Percentiles rank a stretch among this genome's conserved stretches.
phyloP scores from a whole-genome alignment of 2,113 vertebrate genomes.

The Hymenochirus boettgeri region DNA sequence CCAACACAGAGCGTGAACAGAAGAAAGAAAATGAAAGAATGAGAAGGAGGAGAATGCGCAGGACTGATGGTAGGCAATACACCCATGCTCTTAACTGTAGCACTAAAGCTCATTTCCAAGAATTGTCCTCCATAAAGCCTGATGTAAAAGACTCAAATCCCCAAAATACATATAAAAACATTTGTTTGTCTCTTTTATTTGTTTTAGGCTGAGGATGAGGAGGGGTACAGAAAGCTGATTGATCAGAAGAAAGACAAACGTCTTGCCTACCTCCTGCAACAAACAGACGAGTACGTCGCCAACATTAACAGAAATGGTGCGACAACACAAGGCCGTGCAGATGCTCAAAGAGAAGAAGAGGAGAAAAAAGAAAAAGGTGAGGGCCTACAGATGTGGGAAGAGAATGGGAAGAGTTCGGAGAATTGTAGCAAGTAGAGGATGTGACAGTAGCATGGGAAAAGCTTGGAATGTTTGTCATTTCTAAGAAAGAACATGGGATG shows the following conservation, averaged over 20 bases:
- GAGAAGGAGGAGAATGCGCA: slow-evolving; percentile 93
- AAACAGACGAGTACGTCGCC: slow-evolving; percentile 94
- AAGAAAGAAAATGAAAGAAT: slow-evolving; percentile 97
- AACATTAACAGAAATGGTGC: slow-evolving; percentile 93
- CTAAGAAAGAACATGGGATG: no score
- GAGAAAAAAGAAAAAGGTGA: slow-evolving; percentile 96
- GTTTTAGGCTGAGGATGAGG: slow-evolving; percentile 89
- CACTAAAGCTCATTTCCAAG: no score
- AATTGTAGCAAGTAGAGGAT: no score
- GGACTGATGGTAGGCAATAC: slow-evolving; percentile 87
- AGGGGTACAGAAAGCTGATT: slow-evolving; percentile 94
- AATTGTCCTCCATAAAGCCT: no score
- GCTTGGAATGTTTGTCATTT: no score
- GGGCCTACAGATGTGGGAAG: no score
- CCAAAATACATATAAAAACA: no score
- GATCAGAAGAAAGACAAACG: slow-evolving; percentile 98
- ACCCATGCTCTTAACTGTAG: not conserved
- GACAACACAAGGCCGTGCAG: slow-evolving; percentile 91
- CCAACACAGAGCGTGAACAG: slow-evolving; percentile 96
- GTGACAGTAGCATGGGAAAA: no score
- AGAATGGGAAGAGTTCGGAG: no score
- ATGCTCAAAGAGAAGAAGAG: slow-evolving; percentile 94
- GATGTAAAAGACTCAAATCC: no score
- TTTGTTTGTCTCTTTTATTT: no score
- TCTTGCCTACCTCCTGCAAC: slow-evolving; percentile 92